Evolutionary conservation across 2,888 invertebrate genomes (phyloP), one percentile per base, ranked within the genome.

Genomic region (Chymomyza caudatula): DNA sequence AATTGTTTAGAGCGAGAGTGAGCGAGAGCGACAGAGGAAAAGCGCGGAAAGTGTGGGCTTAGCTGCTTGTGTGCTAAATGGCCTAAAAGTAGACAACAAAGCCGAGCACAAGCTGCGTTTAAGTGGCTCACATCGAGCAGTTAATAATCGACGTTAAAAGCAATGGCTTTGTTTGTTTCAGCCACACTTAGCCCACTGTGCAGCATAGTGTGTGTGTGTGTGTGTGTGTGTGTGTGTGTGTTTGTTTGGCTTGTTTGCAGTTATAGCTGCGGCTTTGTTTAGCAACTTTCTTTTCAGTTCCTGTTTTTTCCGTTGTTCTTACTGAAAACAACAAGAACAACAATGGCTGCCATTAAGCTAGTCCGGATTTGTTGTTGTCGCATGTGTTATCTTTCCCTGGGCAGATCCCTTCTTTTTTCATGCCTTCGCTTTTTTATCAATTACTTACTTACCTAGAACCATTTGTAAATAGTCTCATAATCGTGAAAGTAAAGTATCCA

Each of bases 91-190:
- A 79, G 79, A 71, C 83, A 78, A 79, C 75, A 79, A 74, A 69
- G 63, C 63, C 52, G 37, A 52, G 65, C 71, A 72, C 63, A 78
- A 64, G 69, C 69, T 73, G 73, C 63, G 54, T 65, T 66, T 69
- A 77, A 82, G 77, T 77, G 71, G 73, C 73, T 61, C 52, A 43
- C 60, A 52, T 64, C 66, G 77, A 71, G 77, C 69, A 63, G 66
- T 77, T 79, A 82, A 78, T 78, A 78, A 82, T 71, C 67, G 58
- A 67, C 77, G 73, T 82, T 77, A 78, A 78, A 79, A 77, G 80
- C 71, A 79, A 78, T 71, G 73, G 82, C 79, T 13, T 47, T 47
- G 47, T 47, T 47, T 47, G 70, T 73, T 77, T 67, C 29, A 37
- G 29, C 29, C 29, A 37, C 25, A 25, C 25, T 25, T 25, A 25